These are phyloP conservation scores for Trachythela sp. DNA, from an alignment of 64 coral and sea anemone species.

Conservation along the genomic window DNA sequence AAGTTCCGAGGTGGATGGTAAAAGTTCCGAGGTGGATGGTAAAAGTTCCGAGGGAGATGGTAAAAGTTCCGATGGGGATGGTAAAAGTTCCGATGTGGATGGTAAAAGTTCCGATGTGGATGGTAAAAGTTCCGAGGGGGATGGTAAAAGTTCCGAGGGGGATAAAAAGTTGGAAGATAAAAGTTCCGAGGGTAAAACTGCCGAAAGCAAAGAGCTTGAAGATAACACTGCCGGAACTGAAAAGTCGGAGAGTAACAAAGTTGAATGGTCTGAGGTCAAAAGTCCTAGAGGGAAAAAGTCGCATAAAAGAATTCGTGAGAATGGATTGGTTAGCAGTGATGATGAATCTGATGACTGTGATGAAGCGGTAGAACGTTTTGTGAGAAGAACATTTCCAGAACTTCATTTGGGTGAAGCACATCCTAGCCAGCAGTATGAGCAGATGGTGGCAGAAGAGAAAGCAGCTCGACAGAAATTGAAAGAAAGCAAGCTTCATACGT, in stretches of 20 bases:
- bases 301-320: background rate
- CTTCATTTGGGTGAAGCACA: background rate
- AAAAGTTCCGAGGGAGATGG: background rate
- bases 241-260: too few relatives aligned
- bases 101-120: too few relatives aligned
- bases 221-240: too few relatives aligned
- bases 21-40: background rate
- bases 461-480: background rate
- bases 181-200: background rate
- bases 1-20: background rate
- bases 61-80: background rate
- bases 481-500: background rate
- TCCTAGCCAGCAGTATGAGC: background rate
- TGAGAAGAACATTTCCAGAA: background rate
- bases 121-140: too few relatives aligned
- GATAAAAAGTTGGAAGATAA: too few relatives aligned
- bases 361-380: background rate
- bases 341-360: background rate
- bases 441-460: background rate
- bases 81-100: too few relatives aligned
- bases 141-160: too few relatives aligned
- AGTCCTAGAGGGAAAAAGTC: background rate
- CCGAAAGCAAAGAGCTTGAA: background rate
- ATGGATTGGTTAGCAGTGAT: background rate
- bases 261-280: background rate